Percentiles rank a stretch among this genome's conserved stretches.
Evolutionary conservation across 2,113 vertebrate species (phyloP).

Genomic region (Cyphomyrus plagiostoma): DNA sequence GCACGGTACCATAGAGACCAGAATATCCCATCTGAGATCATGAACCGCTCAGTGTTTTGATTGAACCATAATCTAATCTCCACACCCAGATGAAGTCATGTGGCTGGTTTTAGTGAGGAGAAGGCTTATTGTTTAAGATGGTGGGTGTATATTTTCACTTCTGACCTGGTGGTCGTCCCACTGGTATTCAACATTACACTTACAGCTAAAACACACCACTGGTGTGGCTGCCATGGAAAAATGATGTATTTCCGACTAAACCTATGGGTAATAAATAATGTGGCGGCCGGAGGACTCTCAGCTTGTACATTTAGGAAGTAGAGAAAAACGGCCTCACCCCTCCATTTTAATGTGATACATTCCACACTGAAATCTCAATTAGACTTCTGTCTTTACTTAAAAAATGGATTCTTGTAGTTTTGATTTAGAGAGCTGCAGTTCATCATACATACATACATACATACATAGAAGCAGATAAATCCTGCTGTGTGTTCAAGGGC

Average conservation of each 20-base stretch:
- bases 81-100: conserved; percentile 35
- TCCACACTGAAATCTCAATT: not conserved
- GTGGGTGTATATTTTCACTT: conserved; percentile 23
- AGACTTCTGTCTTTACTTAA: not conserved
- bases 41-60: conserved; percentile 27
- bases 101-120: not conserved
- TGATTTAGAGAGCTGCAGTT: not conserved
- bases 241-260: not conserved
- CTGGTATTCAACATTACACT: not conserved
- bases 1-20: conserved; percentile 6
- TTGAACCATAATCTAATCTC: conserved; percentile 24
- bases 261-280: conserved; percentile 8
- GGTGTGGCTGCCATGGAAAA: not conserved
- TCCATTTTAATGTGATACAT: not conserved
- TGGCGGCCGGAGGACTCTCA: not conserved
- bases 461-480: not conserved
- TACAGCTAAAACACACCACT: conserved; percentile 16
- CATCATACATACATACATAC: not conserved
- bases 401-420: not conserved
- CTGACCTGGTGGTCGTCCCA: conserved; percentile 16
- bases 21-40: conserved; percentile 4
- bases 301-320: not conserved
- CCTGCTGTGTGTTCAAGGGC: not conserved
- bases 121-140: conserved; percentile 26
- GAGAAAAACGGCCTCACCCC: not conserved